Conservation (phyloP, 2,113 vertebrate genomes). For the Takifugu bimaculatus region DNA sequence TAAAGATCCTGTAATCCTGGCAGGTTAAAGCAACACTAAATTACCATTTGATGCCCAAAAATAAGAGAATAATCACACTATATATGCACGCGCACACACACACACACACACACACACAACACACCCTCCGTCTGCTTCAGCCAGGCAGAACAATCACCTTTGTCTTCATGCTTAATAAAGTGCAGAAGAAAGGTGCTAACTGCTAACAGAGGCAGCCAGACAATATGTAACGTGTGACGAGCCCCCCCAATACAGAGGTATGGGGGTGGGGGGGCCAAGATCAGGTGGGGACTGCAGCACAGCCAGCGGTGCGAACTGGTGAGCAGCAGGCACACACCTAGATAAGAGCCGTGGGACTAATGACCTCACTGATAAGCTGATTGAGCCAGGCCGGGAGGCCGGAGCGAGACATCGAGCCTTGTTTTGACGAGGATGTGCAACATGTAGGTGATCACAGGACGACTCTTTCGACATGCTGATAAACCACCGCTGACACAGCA, state of each 20-base stretch:
- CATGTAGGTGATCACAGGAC: conserved; percentile 18
- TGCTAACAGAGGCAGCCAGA: conserved; percentile 53
- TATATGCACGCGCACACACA: conserved; percentile 42
- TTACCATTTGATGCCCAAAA: conserved; percentile 55
- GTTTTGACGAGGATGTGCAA: conserved; percentile 47
- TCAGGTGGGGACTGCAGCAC: not conserved
- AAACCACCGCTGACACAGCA: conserved; percentile 1
- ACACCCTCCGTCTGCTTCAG: conserved; percentile 23
- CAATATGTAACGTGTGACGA: conserved; percentile 24
- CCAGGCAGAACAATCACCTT: conserved; percentile 41
- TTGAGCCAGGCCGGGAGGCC: conserved; percentile 48
- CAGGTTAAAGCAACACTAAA: conserved; percentile 28
- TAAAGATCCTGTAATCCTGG: too few species aligned
- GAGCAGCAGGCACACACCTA: conserved; percentile 38
- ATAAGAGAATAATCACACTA: conserved; percentile 32
- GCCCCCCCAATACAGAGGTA: too few species aligned
- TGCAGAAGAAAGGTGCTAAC: conserved; percentile 12
- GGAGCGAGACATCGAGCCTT: conserved; percentile 7
- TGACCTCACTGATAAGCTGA: conserved; percentile 67
- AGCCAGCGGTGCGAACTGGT: not conserved
- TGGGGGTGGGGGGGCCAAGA: too few species aligned
- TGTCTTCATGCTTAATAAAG: conserved; percentile 65
- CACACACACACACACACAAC: conserved; percentile 48
- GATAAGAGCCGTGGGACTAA: conserved; percentile 50
- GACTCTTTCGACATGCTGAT: conserved; percentile 13